A percentile compares a stretch with the other conserved stretches of the same genome.
Evolutionary conservation across 2,113 vertebrate genomes (phyloP).

Genomic region (Ictidomys tridecemlineatus): DNA sequence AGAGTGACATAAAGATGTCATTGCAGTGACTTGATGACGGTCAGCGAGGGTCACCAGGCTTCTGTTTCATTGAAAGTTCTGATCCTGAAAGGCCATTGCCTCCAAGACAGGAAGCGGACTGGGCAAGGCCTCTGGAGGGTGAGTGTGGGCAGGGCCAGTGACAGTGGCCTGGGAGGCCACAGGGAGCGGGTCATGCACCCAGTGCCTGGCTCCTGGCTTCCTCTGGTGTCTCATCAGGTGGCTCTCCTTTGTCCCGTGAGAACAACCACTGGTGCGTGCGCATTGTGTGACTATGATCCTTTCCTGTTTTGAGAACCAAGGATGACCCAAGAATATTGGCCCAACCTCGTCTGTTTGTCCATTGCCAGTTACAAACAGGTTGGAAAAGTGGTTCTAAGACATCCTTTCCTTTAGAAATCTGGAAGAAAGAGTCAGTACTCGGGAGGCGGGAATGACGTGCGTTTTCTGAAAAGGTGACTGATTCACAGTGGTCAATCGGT

Average conservation of each 20-base stretch:
- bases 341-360: not conserved
- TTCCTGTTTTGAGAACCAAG: not conserved
- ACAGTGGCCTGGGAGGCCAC: not conserved
- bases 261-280: rapidly evolving
- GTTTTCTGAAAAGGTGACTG: not conserved
- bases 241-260: not conserved
- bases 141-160: rapidly evolving
- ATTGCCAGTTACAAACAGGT: not conserved
- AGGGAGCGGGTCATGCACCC: rapidly evolving
- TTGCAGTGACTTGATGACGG: not conserved
- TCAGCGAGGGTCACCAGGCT: not conserved
- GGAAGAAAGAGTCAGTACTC: not conserved
- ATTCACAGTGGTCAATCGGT: not conserved
- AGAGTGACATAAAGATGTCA: not conserved
- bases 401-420: constrained; percentile 22
- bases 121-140: too few species aligned
- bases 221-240: rapidly evolving
- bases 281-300: not conserved
- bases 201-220: not conserved
- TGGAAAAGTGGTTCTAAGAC: constrained; percentile 23
- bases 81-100: not conserved
- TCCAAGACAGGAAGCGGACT: not conserved
- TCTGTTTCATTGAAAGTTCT: not conserved
- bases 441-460: not conserved
- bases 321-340: rapidly evolving